Conservation (phyloP, 1,140 invertebrate genomes). For the Apis mellifera region Amel_HAv3.1 CM009938.2:7843501-7844000, state of each 20-base stretch:
- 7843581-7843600: slow-evolving; percentile 27
- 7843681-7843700: background rate
- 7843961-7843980: background rate
- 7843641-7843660: background rate
- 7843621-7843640: background rate
- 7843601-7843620: background rate
- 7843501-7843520: slow-evolving; percentile 56
- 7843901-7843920: too few species aligned
- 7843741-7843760: background rate
- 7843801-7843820: background rate
- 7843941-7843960: background rate
- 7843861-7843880: background rate
- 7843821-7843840: background rate
- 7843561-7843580: background rate
- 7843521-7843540: slow-evolving; percentile 22
- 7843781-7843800: background rate
- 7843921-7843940: background rate
- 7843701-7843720: background rate
- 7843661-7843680: background rate
- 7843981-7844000: background rate
- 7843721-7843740: background rate
- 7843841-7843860: background rate
- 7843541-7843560: background rate
- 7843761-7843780: background rate
- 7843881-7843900: background rate